Evolutionary conservation across 35 echinoderm and acorn worm species (phyloP).

Genomic region (Ptychodera flava): DNA sequence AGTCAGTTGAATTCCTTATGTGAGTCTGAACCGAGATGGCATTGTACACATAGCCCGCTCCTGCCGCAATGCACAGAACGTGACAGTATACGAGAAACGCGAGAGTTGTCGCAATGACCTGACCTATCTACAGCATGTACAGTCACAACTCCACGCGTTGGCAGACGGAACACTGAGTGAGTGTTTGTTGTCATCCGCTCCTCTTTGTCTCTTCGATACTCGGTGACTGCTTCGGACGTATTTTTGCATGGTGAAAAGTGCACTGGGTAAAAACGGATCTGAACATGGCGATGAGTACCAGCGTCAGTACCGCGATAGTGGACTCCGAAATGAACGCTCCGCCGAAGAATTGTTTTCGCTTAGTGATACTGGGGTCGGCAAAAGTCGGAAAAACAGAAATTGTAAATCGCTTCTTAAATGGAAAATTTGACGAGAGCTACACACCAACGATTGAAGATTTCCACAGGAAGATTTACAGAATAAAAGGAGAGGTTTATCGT

Average conservation of each 20-base stretch:
- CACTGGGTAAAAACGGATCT: not conserved
- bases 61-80: not conserved
- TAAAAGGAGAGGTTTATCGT: conserved; percentile 73
- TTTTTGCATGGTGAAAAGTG: not conserved
- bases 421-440: conserved; percentile 62
- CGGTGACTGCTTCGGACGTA: not conserved
- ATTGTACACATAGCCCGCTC: too few species aligned
- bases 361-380: conserved; percentile 61
- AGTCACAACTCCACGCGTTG: not conserved
- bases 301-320: conserved; percentile 22
- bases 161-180: not conserved
- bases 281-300: not conserved
- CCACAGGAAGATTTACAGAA: conserved; percentile 84
- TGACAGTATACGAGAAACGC: not conserved
- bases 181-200: not conserved
- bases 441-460: conserved; percentile 89
- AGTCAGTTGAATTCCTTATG: too few species aligned
- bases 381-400: conserved; percentile 83
- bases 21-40: too few species aligned
- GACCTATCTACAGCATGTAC: not conserved
- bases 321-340: conserved; percentile 88
- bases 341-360: conserved; percentile 77
- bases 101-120: not conserved
- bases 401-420: conserved; percentile 68
- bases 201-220: not conserved